Percentiles rank a stretch among this genome's conserved stretches.
phyloP scores from a whole-genome alignment of 1,140 invertebrate species.

The Periplaneta americana region DNA sequence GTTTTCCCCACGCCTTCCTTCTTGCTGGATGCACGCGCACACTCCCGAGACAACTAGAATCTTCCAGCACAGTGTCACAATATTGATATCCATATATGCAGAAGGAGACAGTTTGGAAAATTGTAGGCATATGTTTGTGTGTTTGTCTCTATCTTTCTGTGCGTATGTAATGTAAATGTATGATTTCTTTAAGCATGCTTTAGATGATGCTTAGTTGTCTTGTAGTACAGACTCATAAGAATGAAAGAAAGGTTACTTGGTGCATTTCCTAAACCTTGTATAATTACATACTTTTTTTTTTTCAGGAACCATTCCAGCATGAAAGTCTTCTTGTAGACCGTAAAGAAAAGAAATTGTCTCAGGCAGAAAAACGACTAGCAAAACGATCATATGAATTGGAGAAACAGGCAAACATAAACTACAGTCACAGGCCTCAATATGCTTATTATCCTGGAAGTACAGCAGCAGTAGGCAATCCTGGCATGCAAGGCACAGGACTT shows the following conservation, averaged over 20 bases:
- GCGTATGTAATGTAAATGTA: too few relatives aligned
- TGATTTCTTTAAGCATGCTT: too few relatives aligned
- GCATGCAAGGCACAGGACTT: constrained; percentile 11
- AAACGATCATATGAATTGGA: constrained; percentile 91
- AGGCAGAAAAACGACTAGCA: constrained; percentile 90
- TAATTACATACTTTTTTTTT: neutral
- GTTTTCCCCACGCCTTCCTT: too few relatives aligned
- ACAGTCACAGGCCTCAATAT: constrained; percentile 39
- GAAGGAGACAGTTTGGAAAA: too few relatives aligned
- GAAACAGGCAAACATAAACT: constrained; percentile 77
- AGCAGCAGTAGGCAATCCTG: neutral
- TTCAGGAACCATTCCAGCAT: constrained; percentile 87
- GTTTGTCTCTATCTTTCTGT: neutral
- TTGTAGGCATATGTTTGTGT: too few relatives aligned
- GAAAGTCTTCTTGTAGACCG: constrained; percentile 93
- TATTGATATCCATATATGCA: too few relatives aligned
- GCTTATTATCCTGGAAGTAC: constrained; percentile 34
- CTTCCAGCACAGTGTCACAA: too few relatives aligned
- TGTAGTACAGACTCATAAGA: too few relatives aligned
- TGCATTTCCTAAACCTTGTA: neutral
- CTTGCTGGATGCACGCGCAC: too few relatives aligned
- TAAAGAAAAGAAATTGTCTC: constrained; percentile 92
- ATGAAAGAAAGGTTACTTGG: too few relatives aligned
- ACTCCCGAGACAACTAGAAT: too few relatives aligned
- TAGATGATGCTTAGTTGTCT: too few relatives aligned